Percentiles rank a stretch among this genome's conserved stretches.
These are phyloP conservation scores for Pangasius krempfi DNA, from an alignment of 2,797 vertebrate genomes.

Conservation along the genomic window DNA sequence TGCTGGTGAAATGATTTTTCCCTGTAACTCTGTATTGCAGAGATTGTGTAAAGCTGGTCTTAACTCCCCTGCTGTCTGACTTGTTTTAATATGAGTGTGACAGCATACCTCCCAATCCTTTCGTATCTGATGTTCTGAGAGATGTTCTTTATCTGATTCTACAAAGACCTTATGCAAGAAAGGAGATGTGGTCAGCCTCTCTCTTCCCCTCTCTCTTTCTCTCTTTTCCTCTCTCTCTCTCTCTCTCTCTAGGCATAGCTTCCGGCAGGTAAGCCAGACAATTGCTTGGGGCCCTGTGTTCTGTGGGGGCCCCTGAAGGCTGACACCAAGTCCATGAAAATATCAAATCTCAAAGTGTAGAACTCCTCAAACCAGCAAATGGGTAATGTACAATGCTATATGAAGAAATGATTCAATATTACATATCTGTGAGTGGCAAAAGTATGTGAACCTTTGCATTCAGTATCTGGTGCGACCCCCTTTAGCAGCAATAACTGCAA, in stretches of 20 bases:
- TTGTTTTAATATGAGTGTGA: not conserved
- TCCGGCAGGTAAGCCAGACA: not conserved
- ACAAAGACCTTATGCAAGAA: not conserved
- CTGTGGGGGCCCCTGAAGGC: not conserved
- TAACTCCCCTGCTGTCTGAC: not conserved
- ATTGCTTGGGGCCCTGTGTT: not conserved
- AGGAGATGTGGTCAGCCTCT: not conserved
- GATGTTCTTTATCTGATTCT: constrained; percentile 23
- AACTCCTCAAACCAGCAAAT: not conserved
- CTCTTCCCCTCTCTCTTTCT: not conserved
- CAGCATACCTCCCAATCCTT: not conserved
- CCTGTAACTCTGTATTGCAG: not conserved
- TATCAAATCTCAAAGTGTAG: not conserved
- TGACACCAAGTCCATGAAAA: not conserved
- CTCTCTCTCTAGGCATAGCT: not conserved
- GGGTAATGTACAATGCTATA: not conserved
- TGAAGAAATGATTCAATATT: no score
- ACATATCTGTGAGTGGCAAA: no score
- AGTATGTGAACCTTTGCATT: no score
- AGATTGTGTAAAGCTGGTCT: constrained; percentile 15
- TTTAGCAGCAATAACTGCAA: no score
- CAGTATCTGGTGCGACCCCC: no score
- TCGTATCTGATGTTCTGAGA: constrained; percentile 3
- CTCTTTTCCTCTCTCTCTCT: not conserved
- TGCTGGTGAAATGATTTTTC: not conserved